A percentile compares a stretch with the other conserved stretches of the same genome.
phyloP scores from a whole-genome alignment of 2,888 invertebrate species.

The Diplazon laetatorius region DNA sequence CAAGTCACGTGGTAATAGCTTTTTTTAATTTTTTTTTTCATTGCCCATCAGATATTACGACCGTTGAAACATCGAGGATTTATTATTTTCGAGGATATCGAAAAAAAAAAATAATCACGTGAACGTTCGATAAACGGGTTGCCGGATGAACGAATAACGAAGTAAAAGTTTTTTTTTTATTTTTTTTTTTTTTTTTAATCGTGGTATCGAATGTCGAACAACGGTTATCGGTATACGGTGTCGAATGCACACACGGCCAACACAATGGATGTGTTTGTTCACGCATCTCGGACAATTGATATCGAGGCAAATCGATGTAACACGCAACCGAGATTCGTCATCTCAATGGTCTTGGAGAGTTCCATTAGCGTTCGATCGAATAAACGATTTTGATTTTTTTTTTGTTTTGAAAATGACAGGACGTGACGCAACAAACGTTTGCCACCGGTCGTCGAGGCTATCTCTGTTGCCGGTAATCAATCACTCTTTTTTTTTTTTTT shows the following conservation, averaged over 20 bases:
- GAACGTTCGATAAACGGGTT: not conserved
- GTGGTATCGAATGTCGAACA: conserved; percentile 47
- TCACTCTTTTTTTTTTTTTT: not conserved
- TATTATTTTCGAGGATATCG: too few species aligned
- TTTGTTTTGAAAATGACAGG: conserved; percentile 25
- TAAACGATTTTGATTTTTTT: conserved; percentile 15
- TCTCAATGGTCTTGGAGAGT: conserved; percentile 18
- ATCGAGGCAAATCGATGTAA: conserved; percentile 27
- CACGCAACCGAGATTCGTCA: conserved; percentile 17
- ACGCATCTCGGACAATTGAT: not conserved
- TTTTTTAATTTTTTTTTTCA: too few species aligned
- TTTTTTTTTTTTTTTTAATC: too few species aligned
- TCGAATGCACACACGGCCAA: conserved; percentile 35
- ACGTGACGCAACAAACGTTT: conserved; percentile 26
- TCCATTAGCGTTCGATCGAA: not conserved
- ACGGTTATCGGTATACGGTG: conserved; percentile 10
- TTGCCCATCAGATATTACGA: too few species aligned
- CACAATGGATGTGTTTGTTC: conserved; percentile 38
- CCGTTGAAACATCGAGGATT: too few species aligned
- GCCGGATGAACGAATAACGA: conserved; percentile 20
- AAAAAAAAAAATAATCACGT: too few species aligned
- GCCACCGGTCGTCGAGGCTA: not conserved
- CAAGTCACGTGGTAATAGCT: not conserved
- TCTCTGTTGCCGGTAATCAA: not conserved
- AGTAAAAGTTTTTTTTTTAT: too few species aligned